Conservation (phyloP, 2,888 invertebrate species). For the Acronicta alni region DNA sequence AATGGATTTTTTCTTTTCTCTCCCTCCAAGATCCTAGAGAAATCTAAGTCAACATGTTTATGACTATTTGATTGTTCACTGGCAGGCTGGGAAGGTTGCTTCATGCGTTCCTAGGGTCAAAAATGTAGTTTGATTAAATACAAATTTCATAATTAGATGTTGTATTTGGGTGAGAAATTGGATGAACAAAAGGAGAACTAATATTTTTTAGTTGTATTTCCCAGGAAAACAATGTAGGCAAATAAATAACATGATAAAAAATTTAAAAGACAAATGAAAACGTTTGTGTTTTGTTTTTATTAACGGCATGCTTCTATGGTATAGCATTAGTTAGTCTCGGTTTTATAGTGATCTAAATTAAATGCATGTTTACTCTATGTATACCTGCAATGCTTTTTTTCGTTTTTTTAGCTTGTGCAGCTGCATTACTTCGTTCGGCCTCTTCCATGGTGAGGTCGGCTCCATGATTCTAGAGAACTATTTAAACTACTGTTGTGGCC, state of each 20-base stretch:
- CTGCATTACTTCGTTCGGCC: slow-evolving; percentile 91
- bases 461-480: slow-evolving; percentile 67
- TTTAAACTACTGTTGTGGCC: background rate
- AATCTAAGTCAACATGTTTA: slow-evolving; percentile 77
- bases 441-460: slow-evolving; percentile 89
- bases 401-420: slow-evolving; percentile 93
- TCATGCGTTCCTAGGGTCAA: slow-evolving; percentile 81
- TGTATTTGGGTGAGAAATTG: too few species aligned
- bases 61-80: slow-evolving; percentile 66
- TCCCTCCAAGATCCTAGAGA: slow-evolving; percentile 82
- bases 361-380: background rate
- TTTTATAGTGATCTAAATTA: background rate
- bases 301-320: background rate
- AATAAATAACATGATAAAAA: too few species aligned
- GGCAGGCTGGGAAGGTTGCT: slow-evolving; percentile 71
- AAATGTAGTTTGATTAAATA: background rate
- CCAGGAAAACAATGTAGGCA: too few species aligned
- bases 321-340: background rate
- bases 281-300: background rate
- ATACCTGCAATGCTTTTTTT: slow-evolving; percentile 93
- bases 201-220: too few species aligned
- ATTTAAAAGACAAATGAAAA: background rate
- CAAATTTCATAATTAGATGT: background rate
- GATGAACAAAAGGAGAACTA: too few species aligned
- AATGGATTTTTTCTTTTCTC: slow-evolving; percentile 95